Evolutionary conservation across 2,113 vertebrate genomes (phyloP).

Genomic region (Phylloscopus whistleri): DNA sequence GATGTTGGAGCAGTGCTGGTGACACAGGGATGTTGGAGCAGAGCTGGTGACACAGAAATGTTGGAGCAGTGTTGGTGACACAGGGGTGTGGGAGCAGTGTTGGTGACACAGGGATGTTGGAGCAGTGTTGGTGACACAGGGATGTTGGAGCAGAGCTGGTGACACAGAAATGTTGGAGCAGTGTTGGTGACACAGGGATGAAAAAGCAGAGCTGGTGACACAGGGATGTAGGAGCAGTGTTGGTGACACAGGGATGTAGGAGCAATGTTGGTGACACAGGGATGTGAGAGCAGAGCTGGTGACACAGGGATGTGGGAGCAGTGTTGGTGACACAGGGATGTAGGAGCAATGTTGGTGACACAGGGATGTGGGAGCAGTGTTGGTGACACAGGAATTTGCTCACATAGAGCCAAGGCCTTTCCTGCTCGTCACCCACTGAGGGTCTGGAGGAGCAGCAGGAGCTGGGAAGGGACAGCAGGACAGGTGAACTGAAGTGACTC

Average conservation of each 20-base stretch:
- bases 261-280: not conserved
- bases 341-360: not conserved
- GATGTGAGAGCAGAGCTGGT: not conserved
- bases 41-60: not conserved
- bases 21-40: too few species aligned
- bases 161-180: too few species aligned
- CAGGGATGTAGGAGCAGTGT: not conserved
- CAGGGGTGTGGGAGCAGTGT: fast-evolving
- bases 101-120: not conserved
- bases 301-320: not conserved
- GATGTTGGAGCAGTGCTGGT: not conserved
- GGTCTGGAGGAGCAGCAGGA: not conserved
- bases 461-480: not conserved
- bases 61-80: not conserved
- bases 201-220: not conserved
- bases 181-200: not conserved
- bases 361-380: not conserved
- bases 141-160: not conserved
- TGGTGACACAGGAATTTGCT: not conserved
- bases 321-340: not conserved
- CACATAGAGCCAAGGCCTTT: not conserved
- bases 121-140: not conserved
- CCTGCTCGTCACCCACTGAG: not conserved
- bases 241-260: not conserved
- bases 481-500: not conserved